Percentiles rank a stretch among this genome's conserved stretches.
Evolutionary conservation across 2,113 vertebrate species (phyloP).

Genomic region (Eclectus roratus): DNA sequence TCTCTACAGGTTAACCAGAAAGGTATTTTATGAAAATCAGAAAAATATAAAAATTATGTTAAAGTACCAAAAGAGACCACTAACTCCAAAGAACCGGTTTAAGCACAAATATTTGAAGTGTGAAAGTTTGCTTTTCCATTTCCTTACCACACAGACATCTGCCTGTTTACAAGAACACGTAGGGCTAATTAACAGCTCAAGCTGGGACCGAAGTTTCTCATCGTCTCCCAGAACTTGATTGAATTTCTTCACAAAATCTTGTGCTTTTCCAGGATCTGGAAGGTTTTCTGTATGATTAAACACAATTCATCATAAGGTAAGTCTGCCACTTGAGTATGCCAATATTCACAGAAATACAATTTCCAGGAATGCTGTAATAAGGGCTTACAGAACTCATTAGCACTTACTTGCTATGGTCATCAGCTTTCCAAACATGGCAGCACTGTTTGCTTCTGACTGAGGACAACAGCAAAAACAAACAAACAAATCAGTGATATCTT

Average conservation of each 20-base stretch:
- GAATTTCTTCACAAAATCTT: constrained; percentile 99
- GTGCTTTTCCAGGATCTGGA: constrained; percentile 96
- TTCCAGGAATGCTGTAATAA: background rate
- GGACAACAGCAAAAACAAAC: constrained; percentile 50
- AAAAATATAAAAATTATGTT: background rate
- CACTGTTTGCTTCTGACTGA: constrained; percentile 94
- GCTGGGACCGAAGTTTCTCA: constrained; percentile 90
- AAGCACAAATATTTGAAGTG: background rate
- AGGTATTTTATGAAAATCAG: background rate
- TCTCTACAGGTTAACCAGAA: background rate
- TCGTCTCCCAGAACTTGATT: constrained; percentile 97
- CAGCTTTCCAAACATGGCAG: constrained; percentile 95
- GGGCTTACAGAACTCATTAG: background rate
- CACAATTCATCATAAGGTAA: constrained; percentile 5
- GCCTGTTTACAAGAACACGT: constrained; percentile 98
- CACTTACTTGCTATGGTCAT: constrained; percentile 97
- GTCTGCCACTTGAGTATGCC: background rate
- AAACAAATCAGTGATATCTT: background rate
- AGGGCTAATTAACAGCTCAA: constrained; percentile 94
- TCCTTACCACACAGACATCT: constrained; percentile 96
- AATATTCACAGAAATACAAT: background rate
- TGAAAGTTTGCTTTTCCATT: background rate
- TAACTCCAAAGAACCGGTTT: background rate
- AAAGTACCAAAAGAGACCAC: background rate
- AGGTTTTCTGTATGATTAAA: constrained; percentile 86